These are phyloP conservation scores for Andrena flavipes DNA, from an alignment of 2,888 invertebrate species.

Conservation along the genomic window DNA sequence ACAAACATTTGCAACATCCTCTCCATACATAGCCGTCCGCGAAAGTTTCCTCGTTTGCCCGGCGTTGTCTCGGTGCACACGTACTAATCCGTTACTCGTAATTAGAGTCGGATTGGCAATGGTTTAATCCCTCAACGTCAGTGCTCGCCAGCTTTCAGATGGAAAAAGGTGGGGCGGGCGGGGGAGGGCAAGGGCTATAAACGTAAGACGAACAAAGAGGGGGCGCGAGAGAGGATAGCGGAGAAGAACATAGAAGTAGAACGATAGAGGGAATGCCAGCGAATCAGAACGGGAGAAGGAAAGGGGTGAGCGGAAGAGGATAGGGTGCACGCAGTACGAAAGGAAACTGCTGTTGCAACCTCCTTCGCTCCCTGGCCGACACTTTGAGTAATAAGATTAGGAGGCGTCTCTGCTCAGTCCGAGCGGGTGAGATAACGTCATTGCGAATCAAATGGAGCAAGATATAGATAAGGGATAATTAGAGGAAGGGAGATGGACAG, in stretches of 20 bases:
- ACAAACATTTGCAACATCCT: slow-evolving; percentile 70
- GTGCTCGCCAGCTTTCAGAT: slow-evolving; percentile 56
- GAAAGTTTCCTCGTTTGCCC: slow-evolving; percentile 81
- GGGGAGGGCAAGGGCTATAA: background rate
- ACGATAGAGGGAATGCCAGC: slow-evolving; percentile 36
- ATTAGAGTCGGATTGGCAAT: slow-evolving; percentile 84
- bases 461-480: slow-evolving; percentile 85
- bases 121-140: slow-evolving; percentile 84
- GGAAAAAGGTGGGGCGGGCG: slow-evolving; percentile 24
- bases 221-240: slow-evolving; percentile 26
- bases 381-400: slow-evolving; percentile 84
- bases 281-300: slow-evolving; percentile 24
- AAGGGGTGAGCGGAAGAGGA: slow-evolving; percentile 10
- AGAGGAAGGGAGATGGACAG: slow-evolving; percentile 81
- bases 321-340: slow-evolving; percentile 68
- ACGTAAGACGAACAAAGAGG: slow-evolving; percentile 11
- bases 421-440: slow-evolving; percentile 82
- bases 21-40: slow-evolving; percentile 68
- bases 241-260: slow-evolving; percentile 29
- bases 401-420: slow-evolving; percentile 75
- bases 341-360: slow-evolving; percentile 78
- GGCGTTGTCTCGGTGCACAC: slow-evolving; percentile 72
- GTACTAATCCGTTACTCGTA: slow-evolving; percentile 84
- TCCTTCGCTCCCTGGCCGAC: slow-evolving; percentile 79
- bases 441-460: slow-evolving; percentile 84